A percentile compares a stretch with the other conserved stretches of the same genome.
phyloP scores from a whole-genome alignment of 2,888 invertebrate species.

The Ceriagrion tenellum region DNA sequence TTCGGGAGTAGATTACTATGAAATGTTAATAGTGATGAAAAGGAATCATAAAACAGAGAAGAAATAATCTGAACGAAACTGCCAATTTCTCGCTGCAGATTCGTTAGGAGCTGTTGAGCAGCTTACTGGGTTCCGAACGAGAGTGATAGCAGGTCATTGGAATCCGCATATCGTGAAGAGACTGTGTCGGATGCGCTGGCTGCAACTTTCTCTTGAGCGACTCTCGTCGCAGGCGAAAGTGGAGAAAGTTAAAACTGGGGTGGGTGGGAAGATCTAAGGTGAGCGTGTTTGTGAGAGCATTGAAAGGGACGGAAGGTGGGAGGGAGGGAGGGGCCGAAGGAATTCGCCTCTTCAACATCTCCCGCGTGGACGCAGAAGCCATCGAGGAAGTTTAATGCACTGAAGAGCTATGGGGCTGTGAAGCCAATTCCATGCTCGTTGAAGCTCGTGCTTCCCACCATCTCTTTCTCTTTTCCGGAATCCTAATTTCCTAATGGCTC shows the following conservation, averaged over 20 bases:
- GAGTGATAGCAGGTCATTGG: background rate
- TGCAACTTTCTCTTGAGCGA: constrained; percentile 46
- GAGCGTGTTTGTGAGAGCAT: constrained; percentile 3
- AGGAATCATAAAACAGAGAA: background rate
- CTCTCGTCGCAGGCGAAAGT: constrained; percentile 54
- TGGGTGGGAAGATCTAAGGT: constrained; percentile 12
- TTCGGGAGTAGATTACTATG: no score
- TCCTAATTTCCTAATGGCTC: background rate
- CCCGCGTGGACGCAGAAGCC: background rate
- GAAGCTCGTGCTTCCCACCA: background rate
- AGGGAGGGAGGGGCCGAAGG: background rate
- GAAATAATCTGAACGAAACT: background rate
- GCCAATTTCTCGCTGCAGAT: background rate
- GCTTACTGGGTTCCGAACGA: background rate
- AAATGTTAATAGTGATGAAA: background rate
- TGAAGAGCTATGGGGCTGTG: background rate
- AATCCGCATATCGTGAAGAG: constrained; percentile 34
- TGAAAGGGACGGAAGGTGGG: background rate
- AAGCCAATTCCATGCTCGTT: background rate
- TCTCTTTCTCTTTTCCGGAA: background rate
- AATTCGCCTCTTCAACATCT: background rate
- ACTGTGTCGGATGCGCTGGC: constrained; percentile 31
- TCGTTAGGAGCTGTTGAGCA: background rate
- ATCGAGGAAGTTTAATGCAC: constrained; percentile 8
- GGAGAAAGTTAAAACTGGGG: constrained; percentile 60